phyloP scores from a whole-genome alignment of 2,888 invertebrate species.

The Luffia ferchaultella region DNA sequence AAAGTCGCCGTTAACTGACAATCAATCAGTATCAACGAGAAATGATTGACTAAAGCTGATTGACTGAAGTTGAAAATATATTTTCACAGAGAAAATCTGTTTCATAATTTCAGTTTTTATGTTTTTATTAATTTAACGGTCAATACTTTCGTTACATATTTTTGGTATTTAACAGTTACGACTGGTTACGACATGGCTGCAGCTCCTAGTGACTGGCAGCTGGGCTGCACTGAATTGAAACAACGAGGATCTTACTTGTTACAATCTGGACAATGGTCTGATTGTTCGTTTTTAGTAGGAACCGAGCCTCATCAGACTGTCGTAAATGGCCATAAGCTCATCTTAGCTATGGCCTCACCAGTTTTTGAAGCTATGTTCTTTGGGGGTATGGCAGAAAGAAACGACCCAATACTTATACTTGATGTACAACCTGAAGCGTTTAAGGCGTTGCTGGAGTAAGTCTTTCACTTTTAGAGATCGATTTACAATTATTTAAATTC shows the following conservation, averaged over 20 bases:
- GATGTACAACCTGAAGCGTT: constrained; percentile 90
- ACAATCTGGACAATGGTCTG: constrained; percentile 84
- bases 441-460: constrained; percentile 78
- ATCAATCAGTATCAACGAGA: no score
- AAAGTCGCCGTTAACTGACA: no score
- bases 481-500: not conserved
- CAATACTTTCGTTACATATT: no score
- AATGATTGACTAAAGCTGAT: no score
- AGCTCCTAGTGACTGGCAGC: constrained; percentile 78
- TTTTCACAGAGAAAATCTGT: no score
- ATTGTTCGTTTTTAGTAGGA: constrained; percentile 84
- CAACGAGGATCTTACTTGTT: constrained; percentile 78
- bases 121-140: no score
- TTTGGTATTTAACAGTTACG: no score
- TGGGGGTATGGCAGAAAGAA: constrained; percentile 82
- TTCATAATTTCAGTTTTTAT: no score
- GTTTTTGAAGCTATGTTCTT: constrained; percentile 91
- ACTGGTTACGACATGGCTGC: constrained; percentile 64
- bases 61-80: no score
- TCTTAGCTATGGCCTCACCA: constrained; percentile 87
- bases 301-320: constrained; percentile 78
- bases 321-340: constrained; percentile 79
- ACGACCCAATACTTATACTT: constrained; percentile 78
- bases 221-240: constrained; percentile 73
- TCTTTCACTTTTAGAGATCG: constrained; percentile 13